Evolutionary conservation across 2,113 vertebrate genomes (phyloP).

Genomic region (Cavia porcellus): DNA sequence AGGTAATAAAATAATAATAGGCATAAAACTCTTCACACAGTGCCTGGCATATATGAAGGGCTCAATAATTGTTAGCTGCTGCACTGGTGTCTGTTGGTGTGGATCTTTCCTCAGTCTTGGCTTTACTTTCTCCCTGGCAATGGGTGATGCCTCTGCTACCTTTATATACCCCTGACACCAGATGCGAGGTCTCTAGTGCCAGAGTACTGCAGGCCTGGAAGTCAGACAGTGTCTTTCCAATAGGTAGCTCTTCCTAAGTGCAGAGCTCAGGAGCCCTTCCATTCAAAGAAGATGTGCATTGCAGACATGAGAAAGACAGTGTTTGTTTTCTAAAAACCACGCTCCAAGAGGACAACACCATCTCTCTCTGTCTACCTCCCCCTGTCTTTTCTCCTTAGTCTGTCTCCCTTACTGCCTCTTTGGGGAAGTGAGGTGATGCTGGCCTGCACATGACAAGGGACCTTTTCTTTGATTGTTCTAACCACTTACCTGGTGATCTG

Average conservation of each 20-base stretch:
- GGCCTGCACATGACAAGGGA: neutral
- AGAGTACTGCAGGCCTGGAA: neutral
- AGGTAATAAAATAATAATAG: constrained; percentile 12
- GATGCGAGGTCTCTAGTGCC: too few species aligned
- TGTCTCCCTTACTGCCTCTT: neutral
- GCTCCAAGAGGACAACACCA: neutral
- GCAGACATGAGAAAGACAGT: neutral
- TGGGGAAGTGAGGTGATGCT: neutral
- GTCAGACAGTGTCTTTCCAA: neutral
- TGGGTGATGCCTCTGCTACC: neutral
- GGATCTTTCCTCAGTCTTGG: neutral
- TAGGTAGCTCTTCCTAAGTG: neutral
- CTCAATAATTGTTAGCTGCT: constrained; percentile 5
- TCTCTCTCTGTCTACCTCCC: neutral
- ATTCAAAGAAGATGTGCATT: neutral
- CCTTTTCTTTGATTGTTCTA: neutral
- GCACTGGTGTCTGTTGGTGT: neutral
- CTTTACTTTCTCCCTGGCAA: constrained; percentile 1
- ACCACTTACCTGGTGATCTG: neutral
- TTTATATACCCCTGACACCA: neutral
- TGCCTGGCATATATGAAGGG: neutral
- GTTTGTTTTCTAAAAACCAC: neutral
- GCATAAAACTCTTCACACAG: neutral
- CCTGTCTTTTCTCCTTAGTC: neutral
- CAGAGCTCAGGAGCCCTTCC: neutral